These are phyloP conservation scores for Epinephelus moara DNA, from an alignment of 2,113 vertebrate species.

Conservation along the genomic window DNA sequence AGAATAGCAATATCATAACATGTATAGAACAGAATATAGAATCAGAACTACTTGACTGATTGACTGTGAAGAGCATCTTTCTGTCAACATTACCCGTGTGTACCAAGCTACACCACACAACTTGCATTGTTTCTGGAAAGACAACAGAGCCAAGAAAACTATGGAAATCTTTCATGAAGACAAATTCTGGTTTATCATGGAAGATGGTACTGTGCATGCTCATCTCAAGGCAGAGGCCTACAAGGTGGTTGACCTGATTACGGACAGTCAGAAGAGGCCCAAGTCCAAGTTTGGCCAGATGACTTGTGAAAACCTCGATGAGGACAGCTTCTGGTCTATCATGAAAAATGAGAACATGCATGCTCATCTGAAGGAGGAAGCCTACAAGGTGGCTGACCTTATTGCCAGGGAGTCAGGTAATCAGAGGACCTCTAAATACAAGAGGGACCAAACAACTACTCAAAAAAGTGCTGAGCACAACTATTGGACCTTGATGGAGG, in stretches of 20 bases:
- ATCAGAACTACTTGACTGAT: background rate
- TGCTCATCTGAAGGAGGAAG: background rate
- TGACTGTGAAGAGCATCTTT: background rate
- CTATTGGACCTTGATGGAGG: slow-evolving; percentile 6
- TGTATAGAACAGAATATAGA: background rate
- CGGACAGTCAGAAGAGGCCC: background rate
- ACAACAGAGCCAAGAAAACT: background rate
- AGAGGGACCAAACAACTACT: background rate
- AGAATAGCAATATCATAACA: too few relatives aligned
- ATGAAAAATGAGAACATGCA: background rate
- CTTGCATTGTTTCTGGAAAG: background rate
- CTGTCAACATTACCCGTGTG: background rate
- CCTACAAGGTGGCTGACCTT: background rate
- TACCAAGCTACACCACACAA: background rate
- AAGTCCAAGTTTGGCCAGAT: background rate
- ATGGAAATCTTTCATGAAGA: background rate
- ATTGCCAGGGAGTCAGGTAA: background rate
- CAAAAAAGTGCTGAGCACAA: background rate
- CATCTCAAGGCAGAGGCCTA: background rate
- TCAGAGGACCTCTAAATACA: background rate
- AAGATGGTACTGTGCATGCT: background rate
- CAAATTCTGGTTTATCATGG: slow-evolving; percentile 2
- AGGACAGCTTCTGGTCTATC: background rate
- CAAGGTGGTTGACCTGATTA: background rate
- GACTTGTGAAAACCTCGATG: background rate